Base-by-base conservation (phyloP, 2,888 invertebrate genomes). In the Eupelmus urozonus region DNA sequence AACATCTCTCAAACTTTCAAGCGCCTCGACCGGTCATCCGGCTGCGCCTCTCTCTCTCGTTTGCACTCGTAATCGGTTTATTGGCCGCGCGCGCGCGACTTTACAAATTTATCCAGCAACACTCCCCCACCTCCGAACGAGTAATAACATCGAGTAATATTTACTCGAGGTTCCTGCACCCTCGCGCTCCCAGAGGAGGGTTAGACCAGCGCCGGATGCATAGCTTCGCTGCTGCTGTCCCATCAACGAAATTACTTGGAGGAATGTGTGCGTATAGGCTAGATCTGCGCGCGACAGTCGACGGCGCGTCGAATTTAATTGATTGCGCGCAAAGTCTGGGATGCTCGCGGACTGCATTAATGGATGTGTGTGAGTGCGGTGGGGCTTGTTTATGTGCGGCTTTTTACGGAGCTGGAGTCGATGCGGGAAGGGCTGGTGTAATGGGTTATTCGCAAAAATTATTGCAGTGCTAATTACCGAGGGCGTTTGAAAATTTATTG, bases 201-300 rank as follows among this genome's bases (percentile, higher is more conserved):
- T 45, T 45, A 9, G 45, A 16, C 45, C 45, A 53, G 67, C 40
- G n/a, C 1, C 51, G 42, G 25, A 18, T 23, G 20, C 34, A 42
- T 53, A 42, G 42, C 23, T n/a, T 25, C 49, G 34, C n/a, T 9
- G 55, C 16, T 11, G 42, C 49, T n/a, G 13, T 2, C 7, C 66
- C 75, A 75, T 75, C 75, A 75, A 75, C 62, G 55, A 70, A 69
- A 76, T 76, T 76, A 25, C 59, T 71, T 71, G 20, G 53, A 20
- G 34, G 67, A 40, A 67, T 67, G 49, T 59, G 49, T 66, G 66
- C n/a, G n/a, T n/a, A n/a, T n/a, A n/a, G n/a, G n/a, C n/a, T n/a
- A 34, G 3, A 34, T 34, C 34, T 34, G 25, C 53, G 16, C 25
- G 29, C 25, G 69, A 34, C 55, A 16, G 51, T 1, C 34, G 34